Conservation (phyloP, 2,888 invertebrate genomes). For the Andrena praecox region DNA sequence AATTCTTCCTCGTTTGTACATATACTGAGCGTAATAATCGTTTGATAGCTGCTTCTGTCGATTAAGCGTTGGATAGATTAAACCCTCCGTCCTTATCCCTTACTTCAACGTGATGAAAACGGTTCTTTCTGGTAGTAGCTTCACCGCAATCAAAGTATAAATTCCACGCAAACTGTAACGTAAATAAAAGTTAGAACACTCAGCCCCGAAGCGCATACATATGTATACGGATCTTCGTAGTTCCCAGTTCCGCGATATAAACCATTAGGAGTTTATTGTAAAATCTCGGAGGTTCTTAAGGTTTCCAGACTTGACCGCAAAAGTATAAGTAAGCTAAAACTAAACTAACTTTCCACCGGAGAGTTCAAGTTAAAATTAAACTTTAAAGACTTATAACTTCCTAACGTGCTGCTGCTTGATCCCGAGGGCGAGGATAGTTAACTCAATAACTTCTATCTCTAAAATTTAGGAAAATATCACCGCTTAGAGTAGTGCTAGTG, state of each 20-base stretch:
- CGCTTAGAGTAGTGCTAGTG: neutral
- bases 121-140: neutral
- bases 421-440: slow-evolving; percentile 69
- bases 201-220: neutral
- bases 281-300: slow-evolving; percentile 72
- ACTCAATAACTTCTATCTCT: slow-evolving; percentile 66
- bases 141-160: neutral
- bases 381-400: slow-evolving; percentile 78
- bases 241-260: slow-evolving; percentile 54
- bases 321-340: slow-evolving; percentile 73
- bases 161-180: neutral
- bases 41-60: no score
- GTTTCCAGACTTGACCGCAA: slow-evolving; percentile 69
- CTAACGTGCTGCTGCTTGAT: slow-evolving; percentile 72
- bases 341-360: slow-evolving; percentile 66
- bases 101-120: neutral
- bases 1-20: no score
- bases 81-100: no score
- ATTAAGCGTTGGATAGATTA: no score
- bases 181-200: neutral
- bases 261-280: slow-evolving; percentile 69
- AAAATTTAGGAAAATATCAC: slow-evolving; percentile 51
- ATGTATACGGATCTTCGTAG: slow-evolving; percentile 19
- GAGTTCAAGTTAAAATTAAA: slow-evolving; percentile 77
- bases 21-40: no score